phyloP scores from a whole-genome alignment of 2,888 invertebrate genomes.

The Heteromyza rotundicornis region DNA sequence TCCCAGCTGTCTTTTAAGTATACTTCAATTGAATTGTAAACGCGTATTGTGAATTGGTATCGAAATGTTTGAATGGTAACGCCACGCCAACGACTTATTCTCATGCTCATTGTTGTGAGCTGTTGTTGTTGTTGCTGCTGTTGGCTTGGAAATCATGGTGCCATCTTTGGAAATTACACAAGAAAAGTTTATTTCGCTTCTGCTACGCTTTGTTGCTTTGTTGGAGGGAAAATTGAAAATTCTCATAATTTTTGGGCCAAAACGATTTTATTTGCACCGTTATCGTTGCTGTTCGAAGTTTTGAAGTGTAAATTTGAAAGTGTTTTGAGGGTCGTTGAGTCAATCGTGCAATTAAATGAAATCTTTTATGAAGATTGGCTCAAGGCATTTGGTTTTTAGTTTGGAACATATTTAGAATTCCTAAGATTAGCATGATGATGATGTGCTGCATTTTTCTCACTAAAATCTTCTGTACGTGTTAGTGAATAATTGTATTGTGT shows the following conservation, averaged over 20 bases:
- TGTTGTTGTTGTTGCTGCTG: slow-evolving; percentile 32
- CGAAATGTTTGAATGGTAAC: slow-evolving; percentile 46
- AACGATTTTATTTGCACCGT: slow-evolving; percentile 52
- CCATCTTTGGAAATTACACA: slow-evolving; percentile 42
- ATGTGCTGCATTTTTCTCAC: too few relatives aligned
- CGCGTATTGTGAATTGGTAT: slow-evolving; percentile 33
- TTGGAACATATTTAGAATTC: too few relatives aligned
- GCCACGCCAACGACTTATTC: slow-evolving; percentile 43
- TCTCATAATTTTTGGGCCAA: slow-evolving; percentile 54
- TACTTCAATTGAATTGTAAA: slow-evolving; percentile 6
- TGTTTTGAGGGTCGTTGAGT: neutral
- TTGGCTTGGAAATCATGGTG: slow-evolving; percentile 24
- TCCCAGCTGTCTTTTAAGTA: too few relatives aligned
- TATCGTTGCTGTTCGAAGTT: slow-evolving; percentile 12
- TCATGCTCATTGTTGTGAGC: slow-evolving; percentile 50
- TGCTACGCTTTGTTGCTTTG: slow-evolving; percentile 47
- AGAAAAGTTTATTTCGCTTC: slow-evolving; percentile 52
- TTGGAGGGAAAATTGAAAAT: slow-evolving; percentile 49
- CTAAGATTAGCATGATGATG: too few relatives aligned
- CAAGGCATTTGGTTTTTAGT: too few relatives aligned
- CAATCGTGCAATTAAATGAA: neutral
- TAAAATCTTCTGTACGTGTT: too few relatives aligned
- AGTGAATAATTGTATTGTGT: too few relatives aligned
- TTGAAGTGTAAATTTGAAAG: neutral
- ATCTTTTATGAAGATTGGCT: too few relatives aligned